Percentiles rank a stretch among this genome's conserved stretches.
Conservation (phyloP, 1,140 invertebrate genomes). For the Drosophila ironensis region DNA sequence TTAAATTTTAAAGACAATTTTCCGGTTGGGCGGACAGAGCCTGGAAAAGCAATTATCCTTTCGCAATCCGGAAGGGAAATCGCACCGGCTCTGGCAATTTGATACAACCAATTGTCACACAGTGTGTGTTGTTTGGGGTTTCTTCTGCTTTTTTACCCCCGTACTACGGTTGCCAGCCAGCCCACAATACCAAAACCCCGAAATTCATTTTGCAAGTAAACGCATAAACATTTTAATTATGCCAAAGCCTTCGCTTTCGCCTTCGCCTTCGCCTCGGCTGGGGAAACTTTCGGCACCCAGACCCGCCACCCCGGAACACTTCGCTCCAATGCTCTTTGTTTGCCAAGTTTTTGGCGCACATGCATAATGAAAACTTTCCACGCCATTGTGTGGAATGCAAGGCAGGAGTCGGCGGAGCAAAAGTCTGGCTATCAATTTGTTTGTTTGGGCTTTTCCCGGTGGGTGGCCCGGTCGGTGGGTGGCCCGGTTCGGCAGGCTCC, state of each 20-base stretch:
- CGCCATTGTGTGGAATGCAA: constrained; percentile 49
- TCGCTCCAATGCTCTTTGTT: constrained; percentile 20
- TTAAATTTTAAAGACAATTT: constrained; percentile 60
- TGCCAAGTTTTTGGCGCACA: constrained; percentile 50
- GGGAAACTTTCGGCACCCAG: constrained; percentile 9
- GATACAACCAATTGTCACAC: constrained; percentile 36
- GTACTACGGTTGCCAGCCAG: no score
- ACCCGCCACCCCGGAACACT: neutral
- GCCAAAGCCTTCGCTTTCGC: no score
- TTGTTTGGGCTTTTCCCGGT: constrained; percentile 18
- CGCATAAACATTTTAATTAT: constrained; percentile 57
- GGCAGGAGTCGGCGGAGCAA: constrained; percentile 36
- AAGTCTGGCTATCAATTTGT: constrained; percentile 52
- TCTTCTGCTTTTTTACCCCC: no score
- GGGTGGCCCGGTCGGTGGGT: neutral
- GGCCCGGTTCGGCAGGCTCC: neutral
- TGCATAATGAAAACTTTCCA: constrained; percentile 52
- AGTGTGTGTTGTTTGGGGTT: neutral
- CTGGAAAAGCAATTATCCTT: constrained; percentile 41
- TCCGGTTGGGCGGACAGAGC: constrained; percentile 25
- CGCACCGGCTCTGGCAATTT: neutral
- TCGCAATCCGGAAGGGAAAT: neutral
- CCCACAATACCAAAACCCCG: no score
- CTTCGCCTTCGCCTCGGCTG: no score
- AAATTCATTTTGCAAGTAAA: constrained; percentile 55